These are phyloP conservation scores for Arenaria interpres DNA, from an alignment of 2,113 vertebrate species.

Conservation along the genomic window DNA sequence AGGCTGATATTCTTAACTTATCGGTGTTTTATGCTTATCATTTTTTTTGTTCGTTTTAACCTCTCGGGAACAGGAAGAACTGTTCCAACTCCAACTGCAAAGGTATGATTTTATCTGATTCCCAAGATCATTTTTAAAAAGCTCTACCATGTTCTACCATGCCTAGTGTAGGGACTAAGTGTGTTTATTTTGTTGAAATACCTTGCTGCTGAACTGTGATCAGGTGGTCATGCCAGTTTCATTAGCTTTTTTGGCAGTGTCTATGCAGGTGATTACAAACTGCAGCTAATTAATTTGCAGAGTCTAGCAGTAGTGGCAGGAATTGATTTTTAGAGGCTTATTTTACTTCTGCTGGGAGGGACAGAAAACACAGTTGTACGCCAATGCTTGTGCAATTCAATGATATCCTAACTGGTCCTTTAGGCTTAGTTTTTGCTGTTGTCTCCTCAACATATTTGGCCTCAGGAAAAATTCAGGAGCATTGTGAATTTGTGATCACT, in stretches of 20 bases:
- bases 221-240: neutral
- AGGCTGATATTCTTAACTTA: neutral
- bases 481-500: neutral
- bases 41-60: neutral
- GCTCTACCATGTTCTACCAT: neutral
- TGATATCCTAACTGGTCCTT: neutral
- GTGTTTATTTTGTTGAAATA: neutral
- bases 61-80: neutral
- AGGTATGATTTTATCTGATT: neutral
- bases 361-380: neutral
- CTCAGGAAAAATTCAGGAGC: neutral
- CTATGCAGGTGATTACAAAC: neutral
- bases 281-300: neutral
- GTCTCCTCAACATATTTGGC: neutral
- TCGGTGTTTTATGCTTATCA: neutral
- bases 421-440: neutral
- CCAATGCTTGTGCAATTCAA: fast-evolving
- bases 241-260: neutral
- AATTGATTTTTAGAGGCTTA: neutral
- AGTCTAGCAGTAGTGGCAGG: neutral
- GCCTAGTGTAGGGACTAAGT: neutral
- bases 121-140: neutral
- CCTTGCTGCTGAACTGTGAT: neutral
- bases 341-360: neutral
- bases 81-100: neutral